Evolutionary conservation across 2,888 invertebrate species (phyloP).

Genomic region (Callyntrura guangdongensis): DNA sequence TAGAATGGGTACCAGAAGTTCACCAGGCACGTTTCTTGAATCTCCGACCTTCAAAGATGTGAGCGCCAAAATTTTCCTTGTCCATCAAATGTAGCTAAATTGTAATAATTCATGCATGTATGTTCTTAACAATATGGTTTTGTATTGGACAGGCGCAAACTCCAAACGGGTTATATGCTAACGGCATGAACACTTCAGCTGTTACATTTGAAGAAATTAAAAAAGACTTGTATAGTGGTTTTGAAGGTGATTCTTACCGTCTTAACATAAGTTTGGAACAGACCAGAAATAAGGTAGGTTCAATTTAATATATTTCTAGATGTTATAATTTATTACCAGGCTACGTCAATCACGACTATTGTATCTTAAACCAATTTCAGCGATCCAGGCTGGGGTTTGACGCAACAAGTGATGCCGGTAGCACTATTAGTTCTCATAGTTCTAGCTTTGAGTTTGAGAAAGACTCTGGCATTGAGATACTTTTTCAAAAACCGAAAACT

Average conservation of each 20-base stretch:
- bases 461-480: too few relatives aligned
- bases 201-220: neutral
- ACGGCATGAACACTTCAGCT: neutral
- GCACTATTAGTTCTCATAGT: too few relatives aligned
- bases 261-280: neutral
- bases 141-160: neutral
- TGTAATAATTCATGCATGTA: neutral
- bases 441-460: too few relatives aligned
- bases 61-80: neutral
- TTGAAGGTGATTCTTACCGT: slow-evolving; percentile 20
- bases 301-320: too few relatives aligned
- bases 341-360: too few relatives aligned
- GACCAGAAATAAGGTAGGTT: neutral
- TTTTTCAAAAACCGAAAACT: too few relatives aligned
- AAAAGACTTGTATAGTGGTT: neutral
- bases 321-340: too few relatives aligned
- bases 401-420: too few relatives aligned
- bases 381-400: too few relatives aligned
- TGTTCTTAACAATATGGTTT: neutral
- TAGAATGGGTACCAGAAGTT: slow-evolving; percentile 36
- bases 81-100: neutral
- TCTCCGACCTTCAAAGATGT: slow-evolving; percentile 12
- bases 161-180: neutral
- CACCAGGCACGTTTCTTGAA: neutral
- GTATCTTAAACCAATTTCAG: neutral